Evolutionary conservation across 2,113 vertebrate species (phyloP).

Genomic region (Cacatua alba): DNA sequence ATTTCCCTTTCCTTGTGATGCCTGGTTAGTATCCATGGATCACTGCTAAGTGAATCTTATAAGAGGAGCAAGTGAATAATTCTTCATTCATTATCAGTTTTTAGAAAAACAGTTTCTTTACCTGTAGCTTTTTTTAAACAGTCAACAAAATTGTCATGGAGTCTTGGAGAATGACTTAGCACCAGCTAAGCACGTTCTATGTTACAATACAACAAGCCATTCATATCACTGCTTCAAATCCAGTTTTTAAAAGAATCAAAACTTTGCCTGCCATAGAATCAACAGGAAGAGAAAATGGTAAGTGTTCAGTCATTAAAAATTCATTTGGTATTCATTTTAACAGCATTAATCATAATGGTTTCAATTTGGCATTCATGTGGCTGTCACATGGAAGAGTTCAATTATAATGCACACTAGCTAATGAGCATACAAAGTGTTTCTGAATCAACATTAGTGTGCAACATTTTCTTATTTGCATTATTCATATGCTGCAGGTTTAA

Average conservation of each 20-base stretch:
- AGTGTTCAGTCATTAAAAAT: conserved; percentile 34
- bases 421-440: conserved; percentile 46
- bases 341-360: conserved; percentile 32
- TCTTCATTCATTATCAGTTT: not conserved
- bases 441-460: conserved; percentile 49
- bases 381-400: conserved; percentile 42
- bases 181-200: not conserved
- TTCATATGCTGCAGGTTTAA: conserved; percentile 45
- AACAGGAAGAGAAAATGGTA: not conserved
- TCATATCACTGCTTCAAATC: not conserved
- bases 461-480: conserved; percentile 48
- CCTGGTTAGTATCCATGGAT: not conserved
- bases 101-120: not conserved
- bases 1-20: not conserved
- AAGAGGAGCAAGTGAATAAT: not conserved
- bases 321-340: conserved; percentile 33
- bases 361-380: conserved; percentile 31
- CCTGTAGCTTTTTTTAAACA: not conserved
- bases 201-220: not conserved
- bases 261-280: not conserved
- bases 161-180: not conserved
- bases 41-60: not conserved
- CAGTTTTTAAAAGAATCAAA: not conserved
- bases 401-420: conserved; percentile 48
- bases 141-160: not conserved